phyloP scores from a whole-genome alignment of 2,888 invertebrate species.

The Masnerella sp. region DNA sequence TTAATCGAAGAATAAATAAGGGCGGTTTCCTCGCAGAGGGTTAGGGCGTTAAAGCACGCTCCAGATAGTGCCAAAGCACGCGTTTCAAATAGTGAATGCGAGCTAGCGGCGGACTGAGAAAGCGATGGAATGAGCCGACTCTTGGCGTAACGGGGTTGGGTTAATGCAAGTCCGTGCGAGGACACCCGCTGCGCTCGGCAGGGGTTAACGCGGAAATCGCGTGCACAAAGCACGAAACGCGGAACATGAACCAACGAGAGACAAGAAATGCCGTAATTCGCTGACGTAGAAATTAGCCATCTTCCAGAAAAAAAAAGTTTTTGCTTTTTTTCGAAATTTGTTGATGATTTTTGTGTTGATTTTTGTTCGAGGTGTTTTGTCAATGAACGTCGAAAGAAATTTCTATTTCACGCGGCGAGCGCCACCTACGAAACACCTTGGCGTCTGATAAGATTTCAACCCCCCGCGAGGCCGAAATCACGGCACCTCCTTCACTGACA shows the following conservation, averaged over 20 bases:
- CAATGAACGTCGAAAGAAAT: conserved; percentile 19
- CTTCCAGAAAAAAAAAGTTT: too few species aligned
- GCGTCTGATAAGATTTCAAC: conserved; percentile 53
- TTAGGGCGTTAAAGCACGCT: conserved; percentile 60
- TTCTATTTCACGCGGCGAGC: conserved; percentile 19
- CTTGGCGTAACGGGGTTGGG: conserved; percentile 64
- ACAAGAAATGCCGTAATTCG: conserved; percentile 53
- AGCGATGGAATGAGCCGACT: conserved; percentile 58
- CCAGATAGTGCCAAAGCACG: conserved; percentile 65
- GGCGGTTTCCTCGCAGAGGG: conserved; percentile 60
- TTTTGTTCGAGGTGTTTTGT: not conserved
- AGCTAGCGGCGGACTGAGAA: conserved; percentile 38
- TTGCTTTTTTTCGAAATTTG: too few species aligned
- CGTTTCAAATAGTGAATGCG: conserved; percentile 61
- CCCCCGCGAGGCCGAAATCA: conserved; percentile 47
- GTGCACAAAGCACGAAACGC: conserved; percentile 66
- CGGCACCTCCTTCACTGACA: conserved; percentile 62
- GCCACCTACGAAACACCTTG: conserved; percentile 46
- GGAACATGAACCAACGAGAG: conserved; percentile 49
- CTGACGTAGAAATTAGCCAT: too few species aligned
- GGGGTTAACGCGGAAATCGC: conserved; percentile 77
- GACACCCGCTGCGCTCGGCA: conserved; percentile 74
- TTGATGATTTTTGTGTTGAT: conserved; percentile 8
- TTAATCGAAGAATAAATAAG: conserved; percentile 71
- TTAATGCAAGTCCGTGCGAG: conserved; percentile 73